Conservation (phyloP, 1,140 invertebrate genomes). For the Panagrolaimus sp. region DNA sequence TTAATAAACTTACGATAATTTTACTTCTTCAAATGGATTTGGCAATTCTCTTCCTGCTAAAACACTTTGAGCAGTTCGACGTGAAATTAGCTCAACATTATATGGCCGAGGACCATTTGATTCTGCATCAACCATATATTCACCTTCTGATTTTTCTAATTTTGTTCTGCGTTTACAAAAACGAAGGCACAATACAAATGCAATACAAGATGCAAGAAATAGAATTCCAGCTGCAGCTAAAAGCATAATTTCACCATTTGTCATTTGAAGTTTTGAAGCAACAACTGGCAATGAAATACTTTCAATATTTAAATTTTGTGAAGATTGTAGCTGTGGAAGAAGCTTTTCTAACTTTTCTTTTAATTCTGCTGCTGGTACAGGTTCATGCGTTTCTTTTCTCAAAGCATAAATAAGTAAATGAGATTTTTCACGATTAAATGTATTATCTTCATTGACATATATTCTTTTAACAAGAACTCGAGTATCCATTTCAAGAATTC, state of each 20-base stretch:
- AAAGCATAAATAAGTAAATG: slow-evolving; percentile 51
- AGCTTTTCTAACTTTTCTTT: slow-evolving; percentile 13
- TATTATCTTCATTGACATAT: slow-evolving; percentile 40
- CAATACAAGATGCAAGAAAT: slow-evolving; percentile 9
- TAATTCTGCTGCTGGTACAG: slow-evolving; percentile 25
- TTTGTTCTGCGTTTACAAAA: slow-evolving; percentile 35
- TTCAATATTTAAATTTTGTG: slow-evolving; percentile 12
- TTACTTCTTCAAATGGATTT: slow-evolving; percentile 40
- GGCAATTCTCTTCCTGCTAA: slow-evolving; percentile 40
- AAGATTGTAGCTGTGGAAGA: slow-evolving; percentile 13
- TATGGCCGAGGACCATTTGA: slow-evolving; percentile 49
- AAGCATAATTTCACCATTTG: slow-evolving; percentile 18
- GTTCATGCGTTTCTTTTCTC: slow-evolving; percentile 35
- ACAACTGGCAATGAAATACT: background rate
- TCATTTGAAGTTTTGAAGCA: slow-evolving; percentile 6
- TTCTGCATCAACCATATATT: slow-evolving; percentile 48
- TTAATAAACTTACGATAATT: slow-evolving; percentile 31
- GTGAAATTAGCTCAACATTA: slow-evolving; percentile 54
- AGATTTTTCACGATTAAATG: slow-evolving; percentile 29
- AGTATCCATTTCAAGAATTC: slow-evolving; percentile 30
- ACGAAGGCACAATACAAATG: slow-evolving; percentile 31
- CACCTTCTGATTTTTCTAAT: slow-evolving; percentile 40
- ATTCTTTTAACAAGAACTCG: slow-evolving; percentile 44
- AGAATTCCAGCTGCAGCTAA: slow-evolving; percentile 18
- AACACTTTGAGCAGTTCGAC: slow-evolving; percentile 44